These are phyloP conservation scores for Heliconius cydno DNA, from an alignment of 2,888 invertebrate species.

Conservation along the genomic window DNA sequence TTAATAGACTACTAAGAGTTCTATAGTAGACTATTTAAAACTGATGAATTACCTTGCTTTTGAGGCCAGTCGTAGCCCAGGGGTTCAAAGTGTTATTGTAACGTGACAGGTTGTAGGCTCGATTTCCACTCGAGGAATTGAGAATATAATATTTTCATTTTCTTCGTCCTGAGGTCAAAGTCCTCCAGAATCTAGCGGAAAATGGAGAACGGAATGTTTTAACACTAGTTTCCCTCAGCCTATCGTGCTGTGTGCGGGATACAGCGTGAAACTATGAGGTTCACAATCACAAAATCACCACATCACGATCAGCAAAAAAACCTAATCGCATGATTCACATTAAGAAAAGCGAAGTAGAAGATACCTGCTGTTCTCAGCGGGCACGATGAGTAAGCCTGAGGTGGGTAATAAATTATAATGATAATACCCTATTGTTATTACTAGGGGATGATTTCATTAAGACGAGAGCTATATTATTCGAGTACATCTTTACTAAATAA, in stretches of 20 bases:
- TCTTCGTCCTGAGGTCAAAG: no score
- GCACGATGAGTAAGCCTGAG: slow-evolving; percentile 16
- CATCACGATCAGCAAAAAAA: slow-evolving; percentile 34
- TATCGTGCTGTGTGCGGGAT: no score
- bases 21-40: no score
- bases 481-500: neutral
- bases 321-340: slow-evolving; percentile 32
- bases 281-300: slow-evolving; percentile 21
- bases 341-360: slow-evolving; percentile 34
- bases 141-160: no score
- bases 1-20: neutral
- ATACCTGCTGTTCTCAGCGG: slow-evolving; percentile 34
- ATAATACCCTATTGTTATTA: slow-evolving; percentile 74
- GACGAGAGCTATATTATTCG: slow-evolving; percentile 33
- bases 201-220: no score
- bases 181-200: no score
- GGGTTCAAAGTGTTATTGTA: no score
- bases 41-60: no score
- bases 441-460: slow-evolving; percentile 78
- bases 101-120: no score
- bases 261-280: neutral
- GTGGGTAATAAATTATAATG: slow-evolving; percentile 57
- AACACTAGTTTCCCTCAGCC: no score
- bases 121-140: no score
- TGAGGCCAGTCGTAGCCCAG: no score